phyloP scores from a whole-genome alignment of 2,113 vertebrate species.

The Periophthalmodon schlosseri region DNA sequence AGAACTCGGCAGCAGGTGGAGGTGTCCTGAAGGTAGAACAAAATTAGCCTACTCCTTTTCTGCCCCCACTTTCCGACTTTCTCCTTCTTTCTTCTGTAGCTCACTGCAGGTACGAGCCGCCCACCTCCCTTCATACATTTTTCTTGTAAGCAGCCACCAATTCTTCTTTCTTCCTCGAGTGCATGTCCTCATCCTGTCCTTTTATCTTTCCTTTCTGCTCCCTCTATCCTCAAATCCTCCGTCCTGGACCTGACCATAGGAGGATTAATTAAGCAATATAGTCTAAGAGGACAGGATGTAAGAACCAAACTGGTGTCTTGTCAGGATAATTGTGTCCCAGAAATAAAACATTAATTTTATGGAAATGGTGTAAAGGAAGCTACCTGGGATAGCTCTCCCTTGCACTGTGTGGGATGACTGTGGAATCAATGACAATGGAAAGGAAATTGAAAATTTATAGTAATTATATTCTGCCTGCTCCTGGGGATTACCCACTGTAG shows the following conservation, averaged over 20 bases:
- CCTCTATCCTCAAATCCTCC: background rate
- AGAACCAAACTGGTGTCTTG: conserved; percentile 27
- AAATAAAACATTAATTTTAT: conserved; percentile 27
- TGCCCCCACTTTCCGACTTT: conserved; percentile 19
- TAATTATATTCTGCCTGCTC: conserved; percentile 21
- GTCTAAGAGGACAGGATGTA: conserved; percentile 23
- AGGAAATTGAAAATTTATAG: conserved; percentile 17
- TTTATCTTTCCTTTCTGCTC: conserved; percentile 4
- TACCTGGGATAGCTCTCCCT: conserved; percentile 1
- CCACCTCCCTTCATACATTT: conserved; percentile 14
- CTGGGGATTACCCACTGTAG: background rate
- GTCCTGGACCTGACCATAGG: background rate
- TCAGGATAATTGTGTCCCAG: conserved; percentile 39
- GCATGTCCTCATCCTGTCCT: conserved; percentile 23
- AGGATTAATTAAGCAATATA: conserved; percentile 43
- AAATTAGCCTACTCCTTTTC: conserved; percentile 40
- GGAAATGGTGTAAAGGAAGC: conserved; percentile 22
- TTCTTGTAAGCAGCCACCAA: conserved; percentile 8
- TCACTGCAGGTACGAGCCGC: conserved; percentile 36
- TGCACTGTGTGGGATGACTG: conserved; percentile 17
- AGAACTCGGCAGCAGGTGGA: conserved; percentile 32
- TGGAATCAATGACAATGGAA: background rate
- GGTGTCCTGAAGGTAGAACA: conserved; percentile 52
- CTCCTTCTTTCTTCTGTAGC: background rate
- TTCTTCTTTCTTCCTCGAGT: conserved; percentile 10